A percentile compares a stretch with the other conserved stretches of the same genome.
Evolutionary conservation across 2,888 invertebrate genomes (phyloP).

Genomic region (Leptura quadrifasciata): DNA sequence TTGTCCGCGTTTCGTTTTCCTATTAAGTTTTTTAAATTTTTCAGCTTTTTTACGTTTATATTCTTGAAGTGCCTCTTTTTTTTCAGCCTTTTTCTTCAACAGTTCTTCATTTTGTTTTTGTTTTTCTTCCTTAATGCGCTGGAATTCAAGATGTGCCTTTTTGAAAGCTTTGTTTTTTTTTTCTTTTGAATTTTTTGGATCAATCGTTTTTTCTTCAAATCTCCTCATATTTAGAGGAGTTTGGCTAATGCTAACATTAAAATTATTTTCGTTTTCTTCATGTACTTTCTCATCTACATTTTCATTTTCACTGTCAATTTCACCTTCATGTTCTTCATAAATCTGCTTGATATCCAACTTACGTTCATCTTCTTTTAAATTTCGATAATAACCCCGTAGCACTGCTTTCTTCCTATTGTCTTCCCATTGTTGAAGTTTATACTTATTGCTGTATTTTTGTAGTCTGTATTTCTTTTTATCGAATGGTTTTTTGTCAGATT

Average conservation of each 20-base stretch:
- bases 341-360: slow-evolving; percentile 75
- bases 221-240: slow-evolving; percentile 8
- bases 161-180: slow-evolving; percentile 67
- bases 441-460: slow-evolving; percentile 83
- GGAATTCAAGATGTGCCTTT: slow-evolving; percentile 77
- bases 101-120: slow-evolving; percentile 74
- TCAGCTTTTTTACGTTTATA: slow-evolving; percentile 84
- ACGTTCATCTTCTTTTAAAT: slow-evolving; percentile 72
- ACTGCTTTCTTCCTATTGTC: slow-evolving; percentile 79
- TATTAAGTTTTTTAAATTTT: slow-evolving; percentile 83
- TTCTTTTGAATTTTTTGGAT: slow-evolving; percentile 23
- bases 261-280: slow-evolving; percentile 58
- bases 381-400: slow-evolving; percentile 77
- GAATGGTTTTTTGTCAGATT: slow-evolving; percentile 76
- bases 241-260: slow-evolving; percentile 43
- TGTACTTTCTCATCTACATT: slow-evolving; percentile 46
- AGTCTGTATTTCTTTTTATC: slow-evolving; percentile 81
- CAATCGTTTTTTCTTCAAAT: slow-evolving; percentile 19
- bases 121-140: slow-evolving; percentile 77
- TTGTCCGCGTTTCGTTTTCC: slow-evolving; percentile 88
- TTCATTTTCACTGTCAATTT: slow-evolving; percentile 52
- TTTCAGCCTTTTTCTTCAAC: slow-evolving; percentile 76
- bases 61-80: slow-evolving; percentile 78
- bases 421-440: slow-evolving; percentile 82
- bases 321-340: slow-evolving; percentile 69